Base-by-base conservation (phyloP, 2,888 invertebrate species). In the Aphidoletes aphidimyza region DNA sequence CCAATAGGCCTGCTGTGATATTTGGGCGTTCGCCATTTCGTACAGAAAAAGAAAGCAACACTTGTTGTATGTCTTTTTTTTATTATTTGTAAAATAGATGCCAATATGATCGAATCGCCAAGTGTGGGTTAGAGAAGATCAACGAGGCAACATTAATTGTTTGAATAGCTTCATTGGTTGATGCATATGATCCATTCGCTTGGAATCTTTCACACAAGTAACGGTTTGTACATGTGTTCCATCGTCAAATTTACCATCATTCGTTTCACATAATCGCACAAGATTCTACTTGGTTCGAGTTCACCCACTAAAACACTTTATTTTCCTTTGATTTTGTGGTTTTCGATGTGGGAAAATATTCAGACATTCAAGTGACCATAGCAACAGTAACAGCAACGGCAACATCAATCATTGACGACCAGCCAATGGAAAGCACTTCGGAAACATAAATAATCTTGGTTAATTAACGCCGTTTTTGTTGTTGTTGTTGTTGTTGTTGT, bases 381-480 rank as follows among this genome's bases (percentile, higher is more conserved):
- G 8, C 47, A n/a, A 54, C 54, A 26, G 26, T 54, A 22, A 69
- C 69, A 30, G 22, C 2, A 3, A 2, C 47, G 2, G 22, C 54
- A 5, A 69, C 69, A 69, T 69, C 69, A 26, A 69, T 69, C 69
- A 69, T 30, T 26, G n/a, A n/a, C n/a, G n/a, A n/a, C n/a, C 1
- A 6, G 3, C 54, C 26, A 26, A 26, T 11, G 54, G 22, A 26
- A 26, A 22, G 22, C 2, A 54, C 30, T 69, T 69, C 69, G 69
- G 69, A 69, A 30, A 69, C 69, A 69, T 69, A 69, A 69, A 69
- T 69, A 30, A 69, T 69, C 69, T 30, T 69, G 69, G 54, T 69
- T 69, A 69, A 69, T 69, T 69, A 69, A 69, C 14, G 54, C 54
- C 22, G 11, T 8, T 11, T 39, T 39, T 11, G n/a, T n/a, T n/a